phyloP scores from a whole-genome alignment of 1,140 invertebrate genomes.

The Ylistrum balloti region DNA sequence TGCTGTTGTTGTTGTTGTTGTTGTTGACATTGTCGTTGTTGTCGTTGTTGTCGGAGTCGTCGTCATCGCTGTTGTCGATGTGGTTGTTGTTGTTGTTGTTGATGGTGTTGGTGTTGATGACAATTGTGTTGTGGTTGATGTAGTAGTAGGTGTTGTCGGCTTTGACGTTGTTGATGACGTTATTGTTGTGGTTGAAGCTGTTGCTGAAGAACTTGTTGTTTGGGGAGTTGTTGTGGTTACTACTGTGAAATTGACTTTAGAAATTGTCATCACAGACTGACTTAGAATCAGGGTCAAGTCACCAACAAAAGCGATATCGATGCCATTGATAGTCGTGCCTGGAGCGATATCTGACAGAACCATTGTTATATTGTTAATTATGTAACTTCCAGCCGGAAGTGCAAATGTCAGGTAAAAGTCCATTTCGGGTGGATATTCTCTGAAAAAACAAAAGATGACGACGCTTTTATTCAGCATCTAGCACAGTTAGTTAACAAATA shows the following conservation, averaged over 20 bases:
- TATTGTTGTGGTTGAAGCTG: not conserved
- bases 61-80: not conserved
- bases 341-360: not conserved
- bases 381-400: not conserved
- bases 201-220: not conserved
- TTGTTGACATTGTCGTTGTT: not conserved
- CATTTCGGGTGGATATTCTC: not conserved
- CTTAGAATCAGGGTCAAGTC: not conserved
- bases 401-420: not conserved
- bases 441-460: not conserved
- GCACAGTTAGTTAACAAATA: too few species aligned
- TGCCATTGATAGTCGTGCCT: not conserved
- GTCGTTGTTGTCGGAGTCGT: not conserved
- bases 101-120: not conserved
- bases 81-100: not conserved
- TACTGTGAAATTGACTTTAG: not conserved
- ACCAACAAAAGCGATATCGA: not conserved
- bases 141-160: not conserved
- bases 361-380: not conserved
- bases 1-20: not conserved
- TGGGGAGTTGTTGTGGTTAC: not conserved
- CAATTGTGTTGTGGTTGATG: not conserved
- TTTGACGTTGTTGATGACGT: not conserved
- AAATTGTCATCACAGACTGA: conserved; percentile 14
- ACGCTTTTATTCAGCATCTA: too few species aligned